A percentile compares a stretch with the other conserved stretches of the same genome.
Conservation (phyloP, 2,888 invertebrate species). For the Ceramica pisi region DNA sequence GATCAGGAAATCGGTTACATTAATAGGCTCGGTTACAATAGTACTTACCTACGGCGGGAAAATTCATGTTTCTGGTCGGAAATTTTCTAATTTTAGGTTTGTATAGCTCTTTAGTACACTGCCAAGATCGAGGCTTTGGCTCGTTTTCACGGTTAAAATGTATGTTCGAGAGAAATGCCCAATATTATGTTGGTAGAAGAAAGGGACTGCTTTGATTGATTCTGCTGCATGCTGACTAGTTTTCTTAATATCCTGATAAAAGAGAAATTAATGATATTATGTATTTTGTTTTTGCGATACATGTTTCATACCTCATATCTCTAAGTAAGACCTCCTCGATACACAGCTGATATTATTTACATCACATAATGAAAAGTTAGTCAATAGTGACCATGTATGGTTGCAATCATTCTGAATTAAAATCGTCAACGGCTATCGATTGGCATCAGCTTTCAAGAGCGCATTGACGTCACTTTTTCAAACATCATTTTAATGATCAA, state of each 20-base stretch:
- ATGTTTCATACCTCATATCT: no score
- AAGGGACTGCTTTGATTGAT: not conserved
- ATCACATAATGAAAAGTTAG: not conserved
- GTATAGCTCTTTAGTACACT: not conserved
- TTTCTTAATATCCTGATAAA: not conserved
- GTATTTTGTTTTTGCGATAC: no score
- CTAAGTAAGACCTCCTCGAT: not conserved
- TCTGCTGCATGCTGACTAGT: not conserved
- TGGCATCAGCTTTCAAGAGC: constrained; percentile 21
- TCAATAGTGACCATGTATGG: not conserved
- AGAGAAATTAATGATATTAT: no score
- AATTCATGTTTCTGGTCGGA: not conserved
- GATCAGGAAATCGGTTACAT: constrained; percentile 8
- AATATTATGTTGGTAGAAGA: not conserved
- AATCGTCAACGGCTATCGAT: constrained; percentile 14
- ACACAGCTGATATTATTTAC: not conserved
- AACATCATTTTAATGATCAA: constrained; percentile 39
- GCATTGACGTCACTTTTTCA: constrained; percentile 15
- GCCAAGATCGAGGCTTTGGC: not conserved
- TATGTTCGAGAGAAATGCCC: not conserved
- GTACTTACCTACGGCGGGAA: not conserved
- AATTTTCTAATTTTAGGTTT: constrained; percentile 10
- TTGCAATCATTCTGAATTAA: constrained; percentile 12
- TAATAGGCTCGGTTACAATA: constrained; percentile 11
- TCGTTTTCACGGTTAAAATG: not conserved